phyloP scores from a whole-genome alignment of 2,113 vertebrate species.

The Ranitomeya variabilis region DNA sequence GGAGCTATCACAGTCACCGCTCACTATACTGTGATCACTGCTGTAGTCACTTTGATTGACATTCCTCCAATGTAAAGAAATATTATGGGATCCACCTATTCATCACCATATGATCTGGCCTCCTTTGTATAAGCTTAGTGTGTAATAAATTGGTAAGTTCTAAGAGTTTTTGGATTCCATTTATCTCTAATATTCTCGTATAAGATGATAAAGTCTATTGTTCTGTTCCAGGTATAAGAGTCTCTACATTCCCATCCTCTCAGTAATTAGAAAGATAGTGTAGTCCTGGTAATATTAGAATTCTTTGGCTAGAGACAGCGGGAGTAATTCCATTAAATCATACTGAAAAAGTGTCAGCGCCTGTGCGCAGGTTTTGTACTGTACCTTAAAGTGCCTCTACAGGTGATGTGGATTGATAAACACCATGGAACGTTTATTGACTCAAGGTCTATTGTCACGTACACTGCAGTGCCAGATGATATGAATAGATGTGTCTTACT shows the following conservation, averaged over 20 bases:
- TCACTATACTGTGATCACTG: no score
- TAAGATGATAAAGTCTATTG: neutral
- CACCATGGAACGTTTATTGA: slow-evolving; percentile 36
- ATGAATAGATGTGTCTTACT: slow-evolving; percentile 66
- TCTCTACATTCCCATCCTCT: neutral
- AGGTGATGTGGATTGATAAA: slow-evolving; percentile 42
- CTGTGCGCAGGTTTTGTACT: neutral
- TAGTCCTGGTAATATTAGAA: neutral
- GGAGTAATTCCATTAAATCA: neutral
- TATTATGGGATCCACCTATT: neutral
- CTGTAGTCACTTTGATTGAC: neutral
- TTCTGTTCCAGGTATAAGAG: neutral
- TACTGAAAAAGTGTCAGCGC: neutral
- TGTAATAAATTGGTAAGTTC: neutral
- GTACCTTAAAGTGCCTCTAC: slow-evolving; percentile 2
- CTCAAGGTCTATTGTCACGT: slow-evolving; percentile 39
- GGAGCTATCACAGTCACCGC: no score
- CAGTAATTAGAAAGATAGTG: slow-evolving; percentile 2
- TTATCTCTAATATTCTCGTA: neutral
- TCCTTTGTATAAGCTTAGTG: neutral
- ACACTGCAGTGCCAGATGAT: slow-evolving; percentile 51
- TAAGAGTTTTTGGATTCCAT: neutral
- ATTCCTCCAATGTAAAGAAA: neutral
- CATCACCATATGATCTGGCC: neutral
- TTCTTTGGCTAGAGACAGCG: slow-evolving; percentile 3